phyloP scores from a whole-genome alignment of 1,140 invertebrate species.

The Zaprionus lachaisei region DNA sequence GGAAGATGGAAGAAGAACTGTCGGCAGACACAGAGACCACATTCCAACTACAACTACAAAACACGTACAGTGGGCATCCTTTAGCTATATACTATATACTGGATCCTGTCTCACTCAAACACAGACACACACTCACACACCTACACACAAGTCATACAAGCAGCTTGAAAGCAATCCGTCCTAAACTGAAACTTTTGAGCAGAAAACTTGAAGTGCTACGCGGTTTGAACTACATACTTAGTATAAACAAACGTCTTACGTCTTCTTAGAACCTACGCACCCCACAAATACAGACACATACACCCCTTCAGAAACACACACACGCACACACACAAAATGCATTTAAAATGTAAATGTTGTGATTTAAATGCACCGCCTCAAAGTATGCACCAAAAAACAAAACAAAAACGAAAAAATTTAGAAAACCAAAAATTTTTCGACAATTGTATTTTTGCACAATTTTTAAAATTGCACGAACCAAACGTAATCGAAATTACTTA shows the following conservation, averaged over 20 bases:
- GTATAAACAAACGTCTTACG: constrained; percentile 16
- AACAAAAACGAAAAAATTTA: constrained; percentile 26
- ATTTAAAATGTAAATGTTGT: constrained; percentile 82
- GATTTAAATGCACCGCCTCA: constrained; percentile 79
- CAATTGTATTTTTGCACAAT: constrained; percentile 80
- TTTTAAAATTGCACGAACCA: constrained; percentile 70
- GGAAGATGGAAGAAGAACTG: not conserved
- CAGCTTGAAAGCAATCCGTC: constrained; percentile 82
- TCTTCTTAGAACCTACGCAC: constrained; percentile 32
- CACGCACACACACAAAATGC: constrained; percentile 57
- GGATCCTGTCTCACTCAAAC: constrained; percentile 36
- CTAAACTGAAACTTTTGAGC: constrained; percentile 77
- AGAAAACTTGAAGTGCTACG: constrained; percentile 43
- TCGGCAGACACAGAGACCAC: not conserved
- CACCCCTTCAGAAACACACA: constrained; percentile 2
- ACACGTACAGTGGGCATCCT: constrained; percentile 3
- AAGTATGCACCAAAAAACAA: constrained; percentile 69
- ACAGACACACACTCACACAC: constrained; percentile 25
- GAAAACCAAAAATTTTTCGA: constrained; percentile 60
- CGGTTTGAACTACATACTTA: constrained; percentile 36
- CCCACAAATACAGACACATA: constrained; percentile 7
- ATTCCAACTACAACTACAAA: constrained; percentile 16
- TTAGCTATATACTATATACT: constrained; percentile 40
- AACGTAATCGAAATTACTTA: constrained; percentile 41
- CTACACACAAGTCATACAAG: constrained; percentile 58